These are phyloP conservation scores for Cheilinus undulatus DNA, from an alignment of 2,113 vertebrate genomes.

Conservation along the genomic window DNA sequence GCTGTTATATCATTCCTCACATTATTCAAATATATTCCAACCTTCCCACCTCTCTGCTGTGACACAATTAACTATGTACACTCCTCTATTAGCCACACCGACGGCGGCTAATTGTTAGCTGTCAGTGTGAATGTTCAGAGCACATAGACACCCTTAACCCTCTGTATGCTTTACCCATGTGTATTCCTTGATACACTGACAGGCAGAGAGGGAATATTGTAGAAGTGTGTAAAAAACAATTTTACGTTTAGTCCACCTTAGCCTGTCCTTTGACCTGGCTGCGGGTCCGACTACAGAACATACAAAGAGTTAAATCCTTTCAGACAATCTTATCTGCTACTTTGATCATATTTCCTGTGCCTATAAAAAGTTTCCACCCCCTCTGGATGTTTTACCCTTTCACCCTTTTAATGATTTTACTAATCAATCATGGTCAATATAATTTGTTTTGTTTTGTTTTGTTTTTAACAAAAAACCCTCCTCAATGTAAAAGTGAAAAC, in stretches of 20 bases:
- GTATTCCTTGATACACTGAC: neutral
- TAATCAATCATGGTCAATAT: no score
- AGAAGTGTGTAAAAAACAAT: neutral
- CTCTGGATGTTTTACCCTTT: no score
- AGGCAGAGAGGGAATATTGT: slow-evolving; percentile 2
- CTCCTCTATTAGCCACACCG: slow-evolving; percentile 76
- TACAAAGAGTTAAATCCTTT: slow-evolving; percentile 42
- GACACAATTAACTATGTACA: slow-evolving; percentile 80
- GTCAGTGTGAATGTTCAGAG: slow-evolving; percentile 75
- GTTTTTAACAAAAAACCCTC: no score
- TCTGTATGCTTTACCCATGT: slow-evolving; percentile 16
- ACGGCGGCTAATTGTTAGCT: slow-evolving; percentile 80
- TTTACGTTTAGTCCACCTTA: neutral
- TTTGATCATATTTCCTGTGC: slow-evolving; percentile 70
- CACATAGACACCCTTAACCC: slow-evolving; percentile 55
- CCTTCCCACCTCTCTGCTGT: slow-evolving; percentile 75
- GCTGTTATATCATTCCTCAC: slow-evolving; percentile 59
- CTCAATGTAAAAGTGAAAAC: no score
- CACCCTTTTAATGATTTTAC: no score
- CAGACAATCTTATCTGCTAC: slow-evolving; percentile 62
- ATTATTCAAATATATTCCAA: slow-evolving; percentile 83
- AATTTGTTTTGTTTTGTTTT: no score
- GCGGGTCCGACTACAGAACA: slow-evolving; percentile 21
- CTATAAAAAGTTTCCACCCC: no score
- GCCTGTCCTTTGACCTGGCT: slow-evolving; percentile 32